Percentiles rank a stretch among this genome's conserved stretches.
Conservation (phyloP, 2,888 invertebrate species). For the Drosophila borealis region DNA sequence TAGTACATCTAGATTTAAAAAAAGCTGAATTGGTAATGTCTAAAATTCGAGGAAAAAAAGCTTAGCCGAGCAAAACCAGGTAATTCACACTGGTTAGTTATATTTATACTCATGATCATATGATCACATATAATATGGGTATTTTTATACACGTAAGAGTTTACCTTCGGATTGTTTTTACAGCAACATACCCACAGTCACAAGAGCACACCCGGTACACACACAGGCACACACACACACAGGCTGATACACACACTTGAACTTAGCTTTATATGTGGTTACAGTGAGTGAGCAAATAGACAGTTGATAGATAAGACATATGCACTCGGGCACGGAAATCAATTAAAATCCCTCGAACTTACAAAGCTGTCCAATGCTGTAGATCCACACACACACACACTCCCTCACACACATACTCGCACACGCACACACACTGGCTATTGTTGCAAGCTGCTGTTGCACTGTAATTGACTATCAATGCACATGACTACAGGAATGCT, state of each 20-base stretch:
- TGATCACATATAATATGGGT: no score
- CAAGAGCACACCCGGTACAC: neutral
- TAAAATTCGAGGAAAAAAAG: no score
- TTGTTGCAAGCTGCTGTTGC: conserved; percentile 62
- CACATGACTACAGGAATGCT: conserved; percentile 54
- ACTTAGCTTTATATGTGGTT: conserved; percentile 19
- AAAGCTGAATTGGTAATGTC: no score
- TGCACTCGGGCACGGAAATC: conserved; percentile 82
- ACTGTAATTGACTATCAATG: conserved; percentile 75
- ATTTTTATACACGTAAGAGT: neutral
- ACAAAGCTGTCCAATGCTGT: conserved; percentile 47
- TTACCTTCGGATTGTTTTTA: conserved; percentile 5
- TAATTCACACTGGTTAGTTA: no score
- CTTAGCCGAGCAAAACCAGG: no score
- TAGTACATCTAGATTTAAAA: no score
- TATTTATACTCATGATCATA: no score
- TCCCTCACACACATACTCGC: conserved; percentile 4
- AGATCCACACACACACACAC: conserved; percentile 10
- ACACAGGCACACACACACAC: conserved; percentile 6
- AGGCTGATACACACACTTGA: conserved; percentile 2
- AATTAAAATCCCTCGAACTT: conserved; percentile 80
- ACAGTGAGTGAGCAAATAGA: conserved; percentile 46
- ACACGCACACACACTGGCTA: conserved; percentile 23
- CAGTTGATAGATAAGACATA: conserved; percentile 70
- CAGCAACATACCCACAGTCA: conserved; percentile 7